Evolutionary conservation across 1,140 invertebrate species (phyloP).

Genomic region (Drosophila sucinea): DNA sequence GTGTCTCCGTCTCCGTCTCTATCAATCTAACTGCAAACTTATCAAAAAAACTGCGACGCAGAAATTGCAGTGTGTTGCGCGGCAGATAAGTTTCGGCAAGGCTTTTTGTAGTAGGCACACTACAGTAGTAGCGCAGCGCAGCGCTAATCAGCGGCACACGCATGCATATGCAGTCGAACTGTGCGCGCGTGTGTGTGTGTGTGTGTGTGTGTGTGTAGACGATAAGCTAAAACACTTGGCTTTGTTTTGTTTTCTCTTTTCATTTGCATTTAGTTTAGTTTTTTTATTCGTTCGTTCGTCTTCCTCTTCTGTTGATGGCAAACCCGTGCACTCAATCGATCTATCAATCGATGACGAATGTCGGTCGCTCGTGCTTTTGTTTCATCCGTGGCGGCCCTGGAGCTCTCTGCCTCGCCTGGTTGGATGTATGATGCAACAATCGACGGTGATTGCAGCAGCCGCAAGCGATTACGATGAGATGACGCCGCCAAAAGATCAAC

Average conservation of each 20-base stretch:
- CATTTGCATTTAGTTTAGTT: constrained; percentile 7
- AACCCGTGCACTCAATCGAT: constrained; percentile 50
- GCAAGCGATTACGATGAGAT: constrained; percentile 11
- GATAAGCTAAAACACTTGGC: constrained; percentile 12
- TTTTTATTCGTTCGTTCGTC: not conserved
- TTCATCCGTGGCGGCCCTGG: constrained; percentile 47
- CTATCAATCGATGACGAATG: constrained; percentile 53
- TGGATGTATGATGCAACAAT: constrained; percentile 68
- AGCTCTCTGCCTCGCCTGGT: not conserved
- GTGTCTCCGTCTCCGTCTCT: not conserved
- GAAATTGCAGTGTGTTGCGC: constrained; percentile 51
- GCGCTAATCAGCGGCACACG: not conserved
- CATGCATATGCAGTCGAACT: not conserved
- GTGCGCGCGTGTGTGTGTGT: not conserved
- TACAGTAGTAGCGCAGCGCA: not conserved
- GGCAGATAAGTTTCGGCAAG: constrained; percentile 76
- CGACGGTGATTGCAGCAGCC: constrained; percentile 64
- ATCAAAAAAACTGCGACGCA: constrained; percentile 75
- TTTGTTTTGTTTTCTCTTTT: constrained; percentile 7
- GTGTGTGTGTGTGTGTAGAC: not conserved
- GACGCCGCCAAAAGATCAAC: not conserved
- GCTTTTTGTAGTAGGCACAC: constrained; percentile 65
- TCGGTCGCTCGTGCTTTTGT: constrained; percentile 39
- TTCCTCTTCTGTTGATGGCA: not conserved
- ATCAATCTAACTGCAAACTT: constrained; percentile 39